Evolutionary conservation across 2,888 invertebrate genomes (phyloP).

Genomic region (Kryphioiulus occultus): DNA sequence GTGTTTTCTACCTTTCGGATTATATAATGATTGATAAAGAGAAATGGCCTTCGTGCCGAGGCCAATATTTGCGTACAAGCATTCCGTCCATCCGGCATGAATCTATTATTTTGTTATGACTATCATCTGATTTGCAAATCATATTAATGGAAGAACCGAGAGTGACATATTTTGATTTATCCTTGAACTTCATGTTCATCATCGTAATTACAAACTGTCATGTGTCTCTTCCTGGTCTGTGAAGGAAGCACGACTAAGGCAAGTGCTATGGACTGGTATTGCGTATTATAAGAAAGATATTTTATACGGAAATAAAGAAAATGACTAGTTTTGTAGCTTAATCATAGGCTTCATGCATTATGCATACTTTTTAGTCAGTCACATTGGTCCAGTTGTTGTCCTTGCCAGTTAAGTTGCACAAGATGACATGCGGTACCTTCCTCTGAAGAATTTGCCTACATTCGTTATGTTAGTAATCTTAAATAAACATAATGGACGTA

Average conservation of each 20-base stretch:
- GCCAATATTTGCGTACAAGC: not conserved
- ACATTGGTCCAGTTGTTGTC: not conserved
- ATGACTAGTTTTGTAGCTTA: not conserved
- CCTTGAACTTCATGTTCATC: not conserved
- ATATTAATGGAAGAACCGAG: conserved; percentile 3
- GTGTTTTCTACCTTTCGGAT: conserved; percentile 29
- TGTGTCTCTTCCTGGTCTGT: not conserved
- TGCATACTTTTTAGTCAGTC: not conserved
- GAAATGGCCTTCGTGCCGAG: not conserved
- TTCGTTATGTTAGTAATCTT: too few species aligned
- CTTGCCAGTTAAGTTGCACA: not conserved
- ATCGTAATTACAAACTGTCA: conserved; percentile 11
- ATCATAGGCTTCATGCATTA: not conserved
- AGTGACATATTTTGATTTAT: conserved; percentile 35
- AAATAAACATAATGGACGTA: not conserved
- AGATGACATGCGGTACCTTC: too few species aligned
- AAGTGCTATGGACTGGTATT: not conserved
- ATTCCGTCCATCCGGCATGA: not conserved
- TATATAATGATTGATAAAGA: conserved; percentile 20
- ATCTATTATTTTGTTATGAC: conserved; percentile 25
- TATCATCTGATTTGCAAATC: conserved; percentile 20
- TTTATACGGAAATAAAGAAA: not conserved
- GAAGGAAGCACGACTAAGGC: not conserved
- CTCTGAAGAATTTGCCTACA: too few species aligned
- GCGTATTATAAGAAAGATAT: not conserved